phyloP scores from a whole-genome alignment of 2,888 invertebrate genomes.

The Tolmerus cingulatus region DNA sequence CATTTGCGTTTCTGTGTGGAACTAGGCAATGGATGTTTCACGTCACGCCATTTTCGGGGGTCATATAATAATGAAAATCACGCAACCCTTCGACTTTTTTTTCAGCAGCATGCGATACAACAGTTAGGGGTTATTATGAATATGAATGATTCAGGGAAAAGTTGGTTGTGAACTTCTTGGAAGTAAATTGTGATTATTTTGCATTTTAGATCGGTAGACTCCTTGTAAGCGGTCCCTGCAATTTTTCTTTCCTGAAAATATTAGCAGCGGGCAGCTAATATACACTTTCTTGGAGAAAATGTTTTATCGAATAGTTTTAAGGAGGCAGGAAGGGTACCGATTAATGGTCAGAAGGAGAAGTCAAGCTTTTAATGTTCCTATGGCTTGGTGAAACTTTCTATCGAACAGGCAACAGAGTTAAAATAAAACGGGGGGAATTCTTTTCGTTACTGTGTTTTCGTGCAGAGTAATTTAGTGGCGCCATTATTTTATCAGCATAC shows the following conservation, averaged over 20 bases:
- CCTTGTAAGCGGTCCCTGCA: neutral
- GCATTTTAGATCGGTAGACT: neutral
- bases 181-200: neutral
- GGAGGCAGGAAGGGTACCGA: neutral
- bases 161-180: neutral
- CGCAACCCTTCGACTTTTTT: slow-evolving; percentile 63
- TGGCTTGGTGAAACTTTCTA: neutral
- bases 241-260: neutral
- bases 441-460: neutral
- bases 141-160: slow-evolving; percentile 36
- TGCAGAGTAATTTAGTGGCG: slow-evolving; percentile 56
- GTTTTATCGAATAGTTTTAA: neutral
- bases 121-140: slow-evolving; percentile 8
- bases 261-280: neutral
- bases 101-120: slow-evolving; percentile 49
- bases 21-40: slow-evolving; percentile 65
- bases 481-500: slow-evolving; percentile 53
- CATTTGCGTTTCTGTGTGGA: neutral
- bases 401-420: neutral
- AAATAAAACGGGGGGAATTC: neutral
- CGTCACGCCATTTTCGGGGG: slow-evolving; percentile 82
- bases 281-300: neutral
- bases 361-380: neutral
- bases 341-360: neutral
- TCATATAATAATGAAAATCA: slow-evolving; percentile 69